Base-by-base conservation (phyloP, 2,888 invertebrate species). In the Drosophila austrosaltans region DNA sequence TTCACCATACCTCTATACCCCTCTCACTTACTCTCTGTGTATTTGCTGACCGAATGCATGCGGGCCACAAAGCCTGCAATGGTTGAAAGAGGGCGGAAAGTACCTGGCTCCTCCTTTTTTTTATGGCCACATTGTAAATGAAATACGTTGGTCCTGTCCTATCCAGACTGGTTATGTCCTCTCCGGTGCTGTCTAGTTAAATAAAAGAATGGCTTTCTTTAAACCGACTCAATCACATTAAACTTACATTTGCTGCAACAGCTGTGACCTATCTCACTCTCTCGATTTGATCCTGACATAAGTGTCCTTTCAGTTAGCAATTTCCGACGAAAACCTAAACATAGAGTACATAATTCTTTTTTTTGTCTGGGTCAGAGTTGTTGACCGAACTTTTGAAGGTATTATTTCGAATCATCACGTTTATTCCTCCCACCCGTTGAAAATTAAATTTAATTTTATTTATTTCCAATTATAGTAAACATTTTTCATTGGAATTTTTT, bases 361-460 rank as follows among this genome's bases (percentile, higher is more conserved):
- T 48, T 48, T 36, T 36, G 2, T 8, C 7, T 48, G 22, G 22
- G 22, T 3, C 6, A 48, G 22, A 48, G 10, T 16, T 16, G 16
- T 16, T 16, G 16, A 16, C 16, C 16, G 16, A 16, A 16, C 16
- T 16, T 48, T 48, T 48, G 4, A 36, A 2, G 20, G 48, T 48
- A 22, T 48, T 48, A 48, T 10, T 22, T n/a, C 48, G 48, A 48
- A 10, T 12, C 36, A 36, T 16, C 20, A 56, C 10, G 20, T 16
- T 36, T 56, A 16, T 61, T 30, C 3, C 12, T 39, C 16, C 16
- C 4, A 7, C 6, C 16, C 53, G 39, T 56, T 40, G 44, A 44
- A 60, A 67, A 75, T 71, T 64, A 16, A 25, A 25, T 39, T 30
- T 53, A 5, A 57, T 22, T 57, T 57, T 57, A 22, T 22, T 57